Evolutionary conservation across 2,888 invertebrate genomes (phyloP), one percentile per base, ranked within the genome.

Genomic region (Heliconius aoede): DNA sequence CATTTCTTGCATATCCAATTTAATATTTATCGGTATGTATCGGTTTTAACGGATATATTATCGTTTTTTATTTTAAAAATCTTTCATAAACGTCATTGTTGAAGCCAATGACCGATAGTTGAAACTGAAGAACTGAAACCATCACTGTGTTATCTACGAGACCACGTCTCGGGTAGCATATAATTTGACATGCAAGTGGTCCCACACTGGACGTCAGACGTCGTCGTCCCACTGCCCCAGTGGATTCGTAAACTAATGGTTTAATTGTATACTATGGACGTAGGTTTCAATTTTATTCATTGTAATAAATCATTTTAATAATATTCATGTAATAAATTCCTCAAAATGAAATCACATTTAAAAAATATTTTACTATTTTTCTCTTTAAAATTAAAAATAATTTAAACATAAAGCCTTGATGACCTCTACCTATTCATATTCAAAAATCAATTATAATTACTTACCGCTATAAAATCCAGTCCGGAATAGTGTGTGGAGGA

Each of bases 381-480:
- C 3, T 8, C n/a, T 55, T n/a, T 21, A 9, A 9, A 55, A 4
- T n/a, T 55, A 3, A 55, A 55, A 9, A 55, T 55, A n/a, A n/a
- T 3, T n/a, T 55, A n/a, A n/a, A 55, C n/a, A 55, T 3, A 21
- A 9, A 3, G 4, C 55, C 21, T 5, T 18, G 1, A 18, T 18
- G 21, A 5, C 46, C 4, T n/a, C n/a, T n/a, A 55, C 55, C 55
- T 21, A 55, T 55, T 30, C 13, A 51, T n/a, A n/a, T n/a, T 30
- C 30, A 55, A 36, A 65, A n/a, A 30, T 55, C 7, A 55, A 51
- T 69, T 69, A 69, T 32, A 69, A 69, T 69, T 32, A 8, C 24
- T 32, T 69, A 69, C 7, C 30, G 13, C 69, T 51, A 69, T 69
- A 69, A 69, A 69, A 30, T 69, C 30, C 69, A 69, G 15, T n/a